Percentiles rank a stretch among this genome's conserved stretches.
These are phyloP conservation scores for Echinometra lucunter DNA, from an alignment of 53 echinoderm and acorn worm genomes.

Conservation along the genomic window DNA sequence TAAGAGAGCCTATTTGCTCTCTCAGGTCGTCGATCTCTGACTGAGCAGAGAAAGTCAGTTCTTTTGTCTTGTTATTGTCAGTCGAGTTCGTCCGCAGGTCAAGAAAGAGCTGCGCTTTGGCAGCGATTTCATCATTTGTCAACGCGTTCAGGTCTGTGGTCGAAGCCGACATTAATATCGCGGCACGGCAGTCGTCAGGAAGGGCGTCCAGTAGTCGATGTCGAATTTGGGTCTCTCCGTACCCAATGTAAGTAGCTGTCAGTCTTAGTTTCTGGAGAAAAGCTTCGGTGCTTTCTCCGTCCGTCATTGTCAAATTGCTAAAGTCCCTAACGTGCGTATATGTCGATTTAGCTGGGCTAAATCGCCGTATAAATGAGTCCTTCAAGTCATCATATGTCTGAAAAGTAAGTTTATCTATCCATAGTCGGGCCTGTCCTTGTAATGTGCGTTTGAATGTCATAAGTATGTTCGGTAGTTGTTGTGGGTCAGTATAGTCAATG, in stretches of 20 bases:
- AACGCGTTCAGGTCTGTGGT: neutral
- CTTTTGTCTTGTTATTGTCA: no score
- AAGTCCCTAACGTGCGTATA: constrained; percentile 49
- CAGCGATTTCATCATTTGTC: constrained; percentile 14
- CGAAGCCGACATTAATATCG: constrained; percentile 67
- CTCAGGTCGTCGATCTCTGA: neutral
- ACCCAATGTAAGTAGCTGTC: constrained; percentile 41
- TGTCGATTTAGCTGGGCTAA: constrained; percentile 57
- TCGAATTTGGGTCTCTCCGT: constrained; percentile 62
- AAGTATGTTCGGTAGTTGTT: neutral
- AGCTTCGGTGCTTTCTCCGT: constrained; percentile 63
- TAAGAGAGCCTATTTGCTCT: neutral
- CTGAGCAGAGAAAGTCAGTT: constrained; percentile 10
- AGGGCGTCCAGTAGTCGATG: constrained; percentile 54
- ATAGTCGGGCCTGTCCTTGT: constrained; percentile 61
- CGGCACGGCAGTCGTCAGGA: constrained; percentile 58
- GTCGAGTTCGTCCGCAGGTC: no score
- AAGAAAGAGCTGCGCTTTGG: constrained; percentile 24
- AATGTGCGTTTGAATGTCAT: constrained; percentile 25
- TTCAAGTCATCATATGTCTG: constrained; percentile 18
- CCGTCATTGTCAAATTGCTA: constrained; percentile 25
- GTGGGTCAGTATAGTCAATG: neutral
- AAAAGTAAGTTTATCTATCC: constrained; percentile 52
- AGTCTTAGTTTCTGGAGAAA: constrained; percentile 39
- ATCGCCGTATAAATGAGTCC: constrained; percentile 42